Evolutionary conservation across 2,797 vertebrate species (phyloP).

Genomic region (Pyrrhura leucotis): DNA sequence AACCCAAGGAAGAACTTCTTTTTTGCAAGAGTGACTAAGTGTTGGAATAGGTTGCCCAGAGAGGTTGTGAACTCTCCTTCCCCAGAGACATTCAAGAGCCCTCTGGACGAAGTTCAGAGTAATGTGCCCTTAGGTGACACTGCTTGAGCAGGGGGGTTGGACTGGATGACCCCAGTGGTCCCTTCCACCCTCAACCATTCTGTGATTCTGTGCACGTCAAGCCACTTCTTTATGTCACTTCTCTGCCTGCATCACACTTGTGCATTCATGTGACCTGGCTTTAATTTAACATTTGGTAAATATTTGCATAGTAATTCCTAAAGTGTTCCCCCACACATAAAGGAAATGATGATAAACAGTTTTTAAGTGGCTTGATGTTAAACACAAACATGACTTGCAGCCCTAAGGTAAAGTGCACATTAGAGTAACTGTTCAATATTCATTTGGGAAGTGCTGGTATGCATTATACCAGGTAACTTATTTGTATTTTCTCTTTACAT

Average conservation of each 20-base stretch:
- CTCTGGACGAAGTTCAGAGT: neutral
- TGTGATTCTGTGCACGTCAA: neutral
- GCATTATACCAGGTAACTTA: neutral
- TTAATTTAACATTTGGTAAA: conserved; percentile 69
- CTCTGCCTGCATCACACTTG: neutral
- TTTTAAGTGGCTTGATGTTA: conserved; percentile 68
- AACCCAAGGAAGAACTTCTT: neutral
- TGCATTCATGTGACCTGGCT: conserved; percentile 61
- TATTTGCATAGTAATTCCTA: conserved; percentile 70
- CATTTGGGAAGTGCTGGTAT: conserved; percentile 39
- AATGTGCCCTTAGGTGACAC: neutral
- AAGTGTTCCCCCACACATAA: conserved; percentile 62
- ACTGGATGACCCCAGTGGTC: neutral
- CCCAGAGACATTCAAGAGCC: neutral
- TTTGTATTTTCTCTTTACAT: neutral
- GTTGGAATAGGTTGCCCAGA: neutral
- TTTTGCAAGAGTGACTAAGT: neutral
- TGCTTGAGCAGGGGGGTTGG: neutral
- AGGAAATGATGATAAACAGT: conserved; percentile 66
- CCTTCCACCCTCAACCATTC: neutral
- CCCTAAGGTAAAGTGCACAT: conserved; percentile 49
- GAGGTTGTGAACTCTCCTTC: neutral
- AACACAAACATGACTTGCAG: conserved; percentile 64
- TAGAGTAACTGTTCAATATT: conserved; percentile 59
- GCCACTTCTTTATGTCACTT: neutral